A percentile compares a stretch with the other conserved stretches of the same genome.
Evolutionary conservation across 2,113 vertebrate genomes (phyloP).

Genomic region (Sinosuthora webbiana): DNA sequence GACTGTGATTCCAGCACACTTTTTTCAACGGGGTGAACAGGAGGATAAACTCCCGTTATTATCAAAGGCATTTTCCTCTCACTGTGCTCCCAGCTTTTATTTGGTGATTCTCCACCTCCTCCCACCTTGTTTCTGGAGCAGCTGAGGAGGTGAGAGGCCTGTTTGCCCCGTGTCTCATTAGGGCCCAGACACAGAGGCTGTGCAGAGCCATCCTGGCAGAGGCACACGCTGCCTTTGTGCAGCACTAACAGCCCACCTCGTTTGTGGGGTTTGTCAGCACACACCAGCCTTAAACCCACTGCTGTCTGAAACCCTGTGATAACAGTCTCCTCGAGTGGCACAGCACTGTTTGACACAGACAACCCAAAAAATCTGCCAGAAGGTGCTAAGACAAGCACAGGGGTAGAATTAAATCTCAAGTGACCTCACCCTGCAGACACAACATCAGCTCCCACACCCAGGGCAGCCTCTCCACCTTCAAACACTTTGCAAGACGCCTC

Average conservation of each 20-base stretch:
- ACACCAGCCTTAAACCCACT: neutral
- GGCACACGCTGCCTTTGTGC: neutral
- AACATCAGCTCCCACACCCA: neutral
- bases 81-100: neutral
- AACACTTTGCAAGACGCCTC: neutral
- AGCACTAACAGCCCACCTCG: accelerated
- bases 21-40: neutral
- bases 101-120: neutral
- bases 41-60: neutral
- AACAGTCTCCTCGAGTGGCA: neutral
- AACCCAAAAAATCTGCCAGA: neutral
- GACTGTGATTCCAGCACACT: neutral
- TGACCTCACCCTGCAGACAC: neutral
- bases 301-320: accelerated
- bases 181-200: neutral
- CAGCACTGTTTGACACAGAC: neutral
- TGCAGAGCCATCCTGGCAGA: neutral
- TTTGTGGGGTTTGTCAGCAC: neutral
- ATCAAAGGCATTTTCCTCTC: neutral
- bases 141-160: neutral
- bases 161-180: neutral
- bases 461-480: neutral
- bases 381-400: neutral
- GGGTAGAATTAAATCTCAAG: neutral
- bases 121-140: neutral